Percentiles rank a stretch among this genome's conserved stretches.
phyloP scores from a whole-genome alignment of 2,797 vertebrate genomes.

The Gobio occitaniae region DNA sequence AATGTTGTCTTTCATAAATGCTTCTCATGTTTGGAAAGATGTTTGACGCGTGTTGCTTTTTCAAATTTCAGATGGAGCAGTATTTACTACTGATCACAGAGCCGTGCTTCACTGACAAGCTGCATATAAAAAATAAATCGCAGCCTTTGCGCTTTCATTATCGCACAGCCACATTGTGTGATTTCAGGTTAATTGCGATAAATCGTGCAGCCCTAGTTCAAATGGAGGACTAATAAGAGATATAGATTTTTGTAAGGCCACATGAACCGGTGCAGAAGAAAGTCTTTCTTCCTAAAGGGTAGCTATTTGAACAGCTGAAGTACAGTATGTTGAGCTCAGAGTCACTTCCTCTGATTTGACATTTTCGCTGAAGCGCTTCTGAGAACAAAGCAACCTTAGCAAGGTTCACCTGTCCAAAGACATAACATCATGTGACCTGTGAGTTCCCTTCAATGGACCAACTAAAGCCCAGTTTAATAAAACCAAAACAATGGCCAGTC shows the following conservation, averaged over 20 bases:
- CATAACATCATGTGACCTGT: constrained; percentile 37
- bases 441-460: constrained; percentile 39
- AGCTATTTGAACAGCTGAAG: background rate
- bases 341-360: constrained; percentile 26
- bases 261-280: background rate
- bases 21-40: too few relatives aligned
- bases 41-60: too few relatives aligned
- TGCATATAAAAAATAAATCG: too few relatives aligned
- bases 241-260: background rate
- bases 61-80: too few relatives aligned
- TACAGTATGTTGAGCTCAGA: constrained; percentile 10
- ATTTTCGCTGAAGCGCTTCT: background rate
- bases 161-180: too few relatives aligned
- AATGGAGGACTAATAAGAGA: background rate
- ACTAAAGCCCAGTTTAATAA: constrained; percentile 47
- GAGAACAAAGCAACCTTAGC: constrained; percentile 18
- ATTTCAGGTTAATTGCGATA: too few relatives aligned
- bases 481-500: constrained; percentile 46
- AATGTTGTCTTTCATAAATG: too few relatives aligned
- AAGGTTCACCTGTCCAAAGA: constrained; percentile 38
- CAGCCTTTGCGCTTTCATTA: too few relatives aligned
- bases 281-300: constrained; percentile 4
- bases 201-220: background rate
- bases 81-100: too few relatives aligned
- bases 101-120: too few relatives aligned